Conservation (phyloP, 2,797 vertebrate species). For the Danionella dracula region DNA sequence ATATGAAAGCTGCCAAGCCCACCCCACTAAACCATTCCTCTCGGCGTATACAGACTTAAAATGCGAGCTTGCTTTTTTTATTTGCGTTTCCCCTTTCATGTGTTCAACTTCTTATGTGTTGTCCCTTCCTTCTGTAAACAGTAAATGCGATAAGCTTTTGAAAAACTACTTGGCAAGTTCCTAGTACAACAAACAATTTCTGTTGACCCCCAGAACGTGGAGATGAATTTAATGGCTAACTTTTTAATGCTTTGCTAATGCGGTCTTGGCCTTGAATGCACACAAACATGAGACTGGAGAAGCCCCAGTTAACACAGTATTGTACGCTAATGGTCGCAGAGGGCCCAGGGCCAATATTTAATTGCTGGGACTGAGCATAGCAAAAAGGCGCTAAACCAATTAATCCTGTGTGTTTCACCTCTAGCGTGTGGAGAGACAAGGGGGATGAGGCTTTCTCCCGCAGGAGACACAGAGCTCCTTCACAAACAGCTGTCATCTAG, state of each 20-base stretch:
- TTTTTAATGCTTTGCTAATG: constrained; percentile 1
- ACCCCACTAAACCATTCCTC: constrained; percentile 40
- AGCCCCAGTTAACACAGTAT: constrained; percentile 37
- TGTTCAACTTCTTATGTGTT: constrained; percentile 25
- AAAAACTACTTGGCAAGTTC: constrained; percentile 24
- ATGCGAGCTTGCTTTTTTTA: constrained; percentile 31
- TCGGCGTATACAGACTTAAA: constrained; percentile 43
- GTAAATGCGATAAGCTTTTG: constrained; percentile 38
- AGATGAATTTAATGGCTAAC: not conserved
- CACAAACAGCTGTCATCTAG: constrained; percentile 16
- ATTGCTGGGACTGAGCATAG: constrained; percentile 64
- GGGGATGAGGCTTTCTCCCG: constrained; percentile 20
- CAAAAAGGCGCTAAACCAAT: constrained; percentile 65
- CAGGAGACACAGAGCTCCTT: constrained; percentile 26
- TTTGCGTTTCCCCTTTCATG: constrained; percentile 29
- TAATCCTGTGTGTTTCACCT: constrained; percentile 59
- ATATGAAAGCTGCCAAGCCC: constrained; percentile 42
- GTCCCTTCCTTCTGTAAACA: constrained; percentile 34
- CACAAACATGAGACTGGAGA: not conserved
- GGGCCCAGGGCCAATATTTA: constrained; percentile 67
- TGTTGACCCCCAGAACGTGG: not conserved
- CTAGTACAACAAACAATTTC: constrained; percentile 25
- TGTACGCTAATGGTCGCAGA: constrained; percentile 56
- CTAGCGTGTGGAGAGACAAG: not conserved
- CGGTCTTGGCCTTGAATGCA: constrained; percentile 9